Base-by-base conservation (phyloP, 2,113 vertebrate species). In the Anarhynchus alexandrinus region DNA sequence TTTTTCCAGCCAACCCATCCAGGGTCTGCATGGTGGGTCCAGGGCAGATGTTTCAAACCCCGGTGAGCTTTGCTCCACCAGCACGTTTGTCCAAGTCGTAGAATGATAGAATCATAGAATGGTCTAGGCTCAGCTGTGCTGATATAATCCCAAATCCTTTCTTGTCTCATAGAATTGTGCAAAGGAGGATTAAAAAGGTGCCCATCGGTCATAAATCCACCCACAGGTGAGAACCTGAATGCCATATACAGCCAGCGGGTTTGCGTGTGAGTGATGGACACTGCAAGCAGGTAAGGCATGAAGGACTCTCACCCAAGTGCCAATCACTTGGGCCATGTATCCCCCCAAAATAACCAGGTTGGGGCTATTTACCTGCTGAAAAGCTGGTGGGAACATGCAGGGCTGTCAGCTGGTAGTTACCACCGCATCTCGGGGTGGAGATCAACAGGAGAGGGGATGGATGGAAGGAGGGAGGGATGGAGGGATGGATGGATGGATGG, bases 171-270 rank as follows among this genome's bases (percentile, higher is more conserved):
- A 59, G 25, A 25, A 18, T 38, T 52, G 12, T 0, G 0, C 45
- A 13, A 58, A 34, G 62, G 13, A 62, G 71, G 6, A 21, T 30
- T 54, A 83, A 69, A 34, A n/a, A 13, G 2, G 2, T 6, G 29
- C 13, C 32, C 32, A 19, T 19, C 1, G 1, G 20, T 49, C 51
- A 36, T 20, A 40, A 65, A 49, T 12, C n/a, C 36, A 19, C 23
- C 26, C 1, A 0, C 9, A 18, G 58, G 22, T 52, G 61, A 59
- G 67, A 51, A 58, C 25, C 21, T 27, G 27, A 69, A 52, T 6
- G 32, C 27, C 1, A 0, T 11, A 4, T 4, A 9, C 20, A 43
- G 59, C 8, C 8, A 27, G 26, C 1, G 2, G 47, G 10, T 16
- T 45, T 45, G 47, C 15, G 10, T 45, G 26, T 45, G 38, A 10